phyloP scores from a whole-genome alignment of 2,113 vertebrate species.

The Alligator mississippiensis region DNA sequence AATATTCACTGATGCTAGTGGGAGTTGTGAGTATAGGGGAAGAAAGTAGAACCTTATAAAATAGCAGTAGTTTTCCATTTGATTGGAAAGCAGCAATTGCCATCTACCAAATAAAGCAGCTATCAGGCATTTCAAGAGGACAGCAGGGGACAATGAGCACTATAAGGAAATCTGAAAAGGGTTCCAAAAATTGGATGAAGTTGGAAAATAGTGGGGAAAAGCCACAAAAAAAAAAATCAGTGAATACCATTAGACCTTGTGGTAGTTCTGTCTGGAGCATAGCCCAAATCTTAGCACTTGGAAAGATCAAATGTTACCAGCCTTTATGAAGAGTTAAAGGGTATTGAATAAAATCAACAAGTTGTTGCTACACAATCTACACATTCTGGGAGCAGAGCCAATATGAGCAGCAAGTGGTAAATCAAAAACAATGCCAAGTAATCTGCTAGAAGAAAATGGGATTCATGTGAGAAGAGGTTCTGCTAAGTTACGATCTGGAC shows the following conservation, averaged over 20 bases:
- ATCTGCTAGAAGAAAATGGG: conserved; percentile 13
- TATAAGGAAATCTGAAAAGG: too few relatives aligned
- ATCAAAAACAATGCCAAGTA: conserved; percentile 12
- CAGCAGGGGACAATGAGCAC: too few relatives aligned
- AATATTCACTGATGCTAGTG: conserved; percentile 40
- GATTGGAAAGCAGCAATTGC: not conserved
- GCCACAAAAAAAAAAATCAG: not conserved
- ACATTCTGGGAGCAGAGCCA: conserved; percentile 27
- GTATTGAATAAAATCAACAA: conserved; percentile 25
- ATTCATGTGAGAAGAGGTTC: not conserved
- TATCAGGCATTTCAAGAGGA: not conserved
- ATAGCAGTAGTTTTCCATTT: conserved; percentile 31
- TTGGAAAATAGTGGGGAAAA: too few relatives aligned
- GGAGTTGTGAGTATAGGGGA: conserved; percentile 51
- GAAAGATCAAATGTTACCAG: conserved; percentile 41
- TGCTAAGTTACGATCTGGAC: not conserved
- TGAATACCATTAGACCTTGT: not conserved
- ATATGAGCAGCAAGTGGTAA: conserved; percentile 24
- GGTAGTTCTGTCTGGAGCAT: not conserved
- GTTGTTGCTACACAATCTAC: conserved; percentile 27
- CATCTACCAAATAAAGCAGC: not conserved
- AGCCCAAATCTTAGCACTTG: not conserved
- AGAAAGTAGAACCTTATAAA: conserved; percentile 10
- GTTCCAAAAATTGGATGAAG: too few relatives aligned
- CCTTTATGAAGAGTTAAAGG: conserved; percentile 28